Evolutionary conservation across 2,113 vertebrate species (phyloP), one percentile per base, ranked within the genome.

Genomic region (Panthera uncia): DNA sequence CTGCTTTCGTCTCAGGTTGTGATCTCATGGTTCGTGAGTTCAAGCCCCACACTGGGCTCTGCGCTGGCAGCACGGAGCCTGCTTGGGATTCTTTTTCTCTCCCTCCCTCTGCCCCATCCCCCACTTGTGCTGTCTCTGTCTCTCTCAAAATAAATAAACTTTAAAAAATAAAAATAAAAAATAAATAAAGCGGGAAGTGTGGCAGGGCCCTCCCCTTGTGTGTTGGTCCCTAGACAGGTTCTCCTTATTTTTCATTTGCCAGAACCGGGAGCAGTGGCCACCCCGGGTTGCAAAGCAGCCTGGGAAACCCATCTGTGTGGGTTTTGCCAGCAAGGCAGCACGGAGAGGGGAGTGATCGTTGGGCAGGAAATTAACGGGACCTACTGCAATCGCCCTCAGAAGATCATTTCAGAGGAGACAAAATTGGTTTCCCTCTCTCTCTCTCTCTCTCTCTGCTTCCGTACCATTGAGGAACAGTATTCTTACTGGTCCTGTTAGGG

Each of bases 221-320:
- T 83, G 61, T 18, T 63, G 33, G 48, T 76, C 82, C 57, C 31
- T 11, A 11, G 81, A 82, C 71, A 23, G 13, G 23, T 36, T 89
- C 73, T 52, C 9, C 41, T 57, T 50, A 9, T 63, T 66, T 88
- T 27, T 76, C 86, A 18, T 55, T 74, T 45, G 86, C 57, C 65
- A 94, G 94, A 95, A 84, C 23, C 33, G 2, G 41, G 57, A n/a
- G 83, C 65, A 18, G 0, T 27, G 74, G 63, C 52, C 57, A 83
- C 31, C 61, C 45, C 0, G 8, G 69, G 65, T 41, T 63, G 50
- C 71, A 91, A 13, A 61, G 71, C 86, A 52, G 1, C 38, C 89
- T 90, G 71, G 74, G 82, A 25, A 85, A 66, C 27, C 52, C 76
- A 45, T 5, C 85, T 97, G 74, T 3, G 63, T 13, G 13, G 88